phyloP scores from a whole-genome alignment of 2,888 invertebrate genomes.

The Napeogenes inachia region DNA sequence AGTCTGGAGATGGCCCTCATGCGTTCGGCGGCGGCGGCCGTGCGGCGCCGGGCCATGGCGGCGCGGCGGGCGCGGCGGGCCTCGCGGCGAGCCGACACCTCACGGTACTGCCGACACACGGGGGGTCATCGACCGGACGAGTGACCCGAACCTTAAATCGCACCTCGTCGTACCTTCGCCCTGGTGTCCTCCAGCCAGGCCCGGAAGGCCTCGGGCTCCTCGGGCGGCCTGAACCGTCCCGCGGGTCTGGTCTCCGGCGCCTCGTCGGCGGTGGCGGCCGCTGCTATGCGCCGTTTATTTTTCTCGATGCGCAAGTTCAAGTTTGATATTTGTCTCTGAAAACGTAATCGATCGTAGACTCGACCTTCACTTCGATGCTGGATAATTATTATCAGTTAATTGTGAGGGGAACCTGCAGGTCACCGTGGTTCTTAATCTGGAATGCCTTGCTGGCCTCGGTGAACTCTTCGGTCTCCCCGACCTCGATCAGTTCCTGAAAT shows the following conservation, averaged over 20 bases:
- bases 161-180: conserved; percentile 74
- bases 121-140: not conserved
- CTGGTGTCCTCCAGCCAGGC: conserved; percentile 76
- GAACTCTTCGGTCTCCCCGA: conserved; percentile 85
- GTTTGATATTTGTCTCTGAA: conserved; percentile 78
- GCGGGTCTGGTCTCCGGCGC: conserved; percentile 48
- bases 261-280: conserved; percentile 82
- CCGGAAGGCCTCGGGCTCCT: conserved; percentile 70
- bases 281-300: conserved; percentile 85
- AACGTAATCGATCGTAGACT: conserved; percentile 1
- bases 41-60: conserved; percentile 92
- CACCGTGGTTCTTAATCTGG: conserved; percentile 85
- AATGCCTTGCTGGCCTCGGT: conserved; percentile 85
- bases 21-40: conserved; percentile 94
- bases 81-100: conserved; percentile 84
- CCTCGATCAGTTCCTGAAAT: conserved; percentile 79
- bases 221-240: conserved; percentile 64
- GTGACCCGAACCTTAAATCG: not conserved
- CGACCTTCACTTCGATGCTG: too few relatives aligned
- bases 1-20: conserved; percentile 96
- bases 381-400: not conserved
- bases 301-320: conserved; percentile 85
- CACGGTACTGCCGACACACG: conserved; percentile 73
- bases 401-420: conserved; percentile 80
- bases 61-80: conserved; percentile 87